A percentile compares a stretch with the other conserved stretches of the same genome.
Evolutionary conservation across 2,888 invertebrate species (phyloP).

Genomic region (Stenurella melanura): DNA sequence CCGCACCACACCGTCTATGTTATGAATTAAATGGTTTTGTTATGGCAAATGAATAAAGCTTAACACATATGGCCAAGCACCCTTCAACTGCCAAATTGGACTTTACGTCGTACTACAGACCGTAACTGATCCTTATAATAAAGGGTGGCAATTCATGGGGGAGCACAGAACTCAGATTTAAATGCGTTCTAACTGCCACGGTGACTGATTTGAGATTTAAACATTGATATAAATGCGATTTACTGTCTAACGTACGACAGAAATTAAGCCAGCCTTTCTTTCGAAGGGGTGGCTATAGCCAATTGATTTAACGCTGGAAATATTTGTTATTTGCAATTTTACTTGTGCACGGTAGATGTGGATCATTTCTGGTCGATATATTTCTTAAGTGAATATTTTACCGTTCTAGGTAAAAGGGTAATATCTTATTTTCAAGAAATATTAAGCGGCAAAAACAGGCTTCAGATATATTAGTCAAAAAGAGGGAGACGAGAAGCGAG

Average conservation of each 20-base stretch:
- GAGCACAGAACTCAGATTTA: conserved; percentile 22
- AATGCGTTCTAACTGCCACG: conserved; percentile 8
- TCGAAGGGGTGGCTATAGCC: not conserved
- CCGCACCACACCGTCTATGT: not conserved
- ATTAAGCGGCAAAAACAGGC: too few relatives aligned
- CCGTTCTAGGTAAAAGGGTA: too few relatives aligned
- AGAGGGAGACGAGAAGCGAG: too few relatives aligned
- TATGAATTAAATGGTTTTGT: conserved; percentile 13
- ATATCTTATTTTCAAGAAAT: too few relatives aligned
- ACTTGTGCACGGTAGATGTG: not conserved
- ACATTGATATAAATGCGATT: not conserved
- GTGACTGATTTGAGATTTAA: conserved; percentile 6
- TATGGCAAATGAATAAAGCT: conserved; percentile 15
- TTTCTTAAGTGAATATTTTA: too few relatives aligned
- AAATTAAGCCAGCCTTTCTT: not conserved
- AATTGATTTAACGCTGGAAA: not conserved
- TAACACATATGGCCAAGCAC: conserved; percentile 27
- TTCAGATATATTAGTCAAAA: too few relatives aligned
- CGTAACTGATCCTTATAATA: conserved; percentile 27
- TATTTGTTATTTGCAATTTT: not conserved
- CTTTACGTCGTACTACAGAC: conserved; percentile 3
- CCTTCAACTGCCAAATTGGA: conserved; percentile 28
- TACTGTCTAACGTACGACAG: not conserved
- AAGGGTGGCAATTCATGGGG: conserved; percentile 23
- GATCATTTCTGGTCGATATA: too few relatives aligned